Percentiles rank a stretch among this genome's conserved stretches.
These are phyloP conservation scores for Hypomesus transpacificus DNA, from an alignment of 2,113 vertebrate species.

Conservation along the genomic window DNA sequence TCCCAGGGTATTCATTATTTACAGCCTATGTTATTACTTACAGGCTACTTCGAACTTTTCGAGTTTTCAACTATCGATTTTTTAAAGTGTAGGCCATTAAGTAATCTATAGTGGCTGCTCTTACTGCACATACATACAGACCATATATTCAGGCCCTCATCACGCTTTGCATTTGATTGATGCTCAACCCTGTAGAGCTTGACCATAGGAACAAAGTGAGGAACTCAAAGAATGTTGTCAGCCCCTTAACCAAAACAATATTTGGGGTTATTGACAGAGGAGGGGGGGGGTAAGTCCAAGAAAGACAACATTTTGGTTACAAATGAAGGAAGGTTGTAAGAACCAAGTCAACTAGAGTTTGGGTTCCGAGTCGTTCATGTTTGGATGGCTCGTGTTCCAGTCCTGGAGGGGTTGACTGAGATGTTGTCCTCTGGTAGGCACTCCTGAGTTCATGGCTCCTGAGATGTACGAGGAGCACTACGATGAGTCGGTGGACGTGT, in stretches of 20 bases:
- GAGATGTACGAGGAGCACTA: conserved; percentile 97
- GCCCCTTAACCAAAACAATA: conserved; percentile 5
- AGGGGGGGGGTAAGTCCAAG: neutral
- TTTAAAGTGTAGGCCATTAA: conserved; percentile 16
- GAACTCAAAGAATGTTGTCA: conserved; percentile 1
- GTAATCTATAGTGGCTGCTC: conserved; percentile 30
- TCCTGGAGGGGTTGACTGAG: conserved; percentile 8
- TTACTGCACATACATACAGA: conserved; percentile 35
- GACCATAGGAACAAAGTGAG: conserved; percentile 11
- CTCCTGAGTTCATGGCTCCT: conserved; percentile 93
- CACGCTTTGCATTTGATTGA: conserved; percentile 12
- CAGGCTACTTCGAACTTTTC: conserved; percentile 5
- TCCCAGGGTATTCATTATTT: too few species aligned
- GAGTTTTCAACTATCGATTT: conserved; percentile 16
- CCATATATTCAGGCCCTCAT: conserved; percentile 21
- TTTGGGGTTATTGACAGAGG: neutral
- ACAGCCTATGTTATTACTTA: too few species aligned
- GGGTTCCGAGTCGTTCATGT: too few species aligned
- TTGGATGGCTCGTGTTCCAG: neutral
- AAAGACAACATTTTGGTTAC: too few species aligned
- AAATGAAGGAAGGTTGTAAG: too few species aligned
- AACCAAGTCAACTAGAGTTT: too few species aligned
- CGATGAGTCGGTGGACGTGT: conserved; percentile 91
- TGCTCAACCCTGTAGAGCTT: conserved; percentile 24
- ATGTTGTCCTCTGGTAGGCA: conserved; percentile 69